Percentiles rank a stretch among this genome's conserved stretches.
These are phyloP conservation scores for Rattus rattus DNA, from an alignment of 2,113 vertebrate genomes.

Conservation along the genomic window DNA sequence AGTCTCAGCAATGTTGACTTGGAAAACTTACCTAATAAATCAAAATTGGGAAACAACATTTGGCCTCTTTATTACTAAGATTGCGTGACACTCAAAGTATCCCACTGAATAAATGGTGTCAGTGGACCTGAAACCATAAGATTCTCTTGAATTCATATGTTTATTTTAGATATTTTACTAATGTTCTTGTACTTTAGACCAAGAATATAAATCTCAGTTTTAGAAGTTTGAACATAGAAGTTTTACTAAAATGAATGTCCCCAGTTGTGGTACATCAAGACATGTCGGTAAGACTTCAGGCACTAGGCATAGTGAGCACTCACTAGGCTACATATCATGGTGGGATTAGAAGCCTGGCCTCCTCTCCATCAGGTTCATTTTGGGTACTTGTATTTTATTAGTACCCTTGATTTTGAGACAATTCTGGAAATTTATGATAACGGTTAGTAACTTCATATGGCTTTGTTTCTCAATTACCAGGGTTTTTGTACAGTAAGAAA, in stretches of 20 bases:
- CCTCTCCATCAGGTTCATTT: neutral
- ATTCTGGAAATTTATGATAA: neutral
- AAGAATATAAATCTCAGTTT: neutral
- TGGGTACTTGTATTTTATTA: neutral
- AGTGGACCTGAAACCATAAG: neutral
- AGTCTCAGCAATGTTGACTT: neutral
- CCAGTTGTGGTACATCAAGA: neutral
- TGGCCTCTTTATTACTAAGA: neutral
- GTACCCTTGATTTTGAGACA: neutral
- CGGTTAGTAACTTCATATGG: neutral
- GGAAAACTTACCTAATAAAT: neutral
- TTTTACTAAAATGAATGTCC: neutral
- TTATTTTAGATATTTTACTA: slow-evolving; percentile 26
- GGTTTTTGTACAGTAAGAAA: neutral
- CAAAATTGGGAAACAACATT: neutral
- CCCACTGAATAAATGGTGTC: neutral
- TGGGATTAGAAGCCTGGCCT: neutral
- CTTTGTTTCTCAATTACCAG: no score
- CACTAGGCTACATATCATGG: neutral
- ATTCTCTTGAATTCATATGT: neutral
- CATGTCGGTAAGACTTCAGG: neutral
- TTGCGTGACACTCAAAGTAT: neutral
- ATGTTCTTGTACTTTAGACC: neutral
- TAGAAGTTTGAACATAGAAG: neutral
- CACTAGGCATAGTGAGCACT: no score